Conservation (phyloP, 2,888 invertebrate genomes). For the Metalampra italica region DNA sequence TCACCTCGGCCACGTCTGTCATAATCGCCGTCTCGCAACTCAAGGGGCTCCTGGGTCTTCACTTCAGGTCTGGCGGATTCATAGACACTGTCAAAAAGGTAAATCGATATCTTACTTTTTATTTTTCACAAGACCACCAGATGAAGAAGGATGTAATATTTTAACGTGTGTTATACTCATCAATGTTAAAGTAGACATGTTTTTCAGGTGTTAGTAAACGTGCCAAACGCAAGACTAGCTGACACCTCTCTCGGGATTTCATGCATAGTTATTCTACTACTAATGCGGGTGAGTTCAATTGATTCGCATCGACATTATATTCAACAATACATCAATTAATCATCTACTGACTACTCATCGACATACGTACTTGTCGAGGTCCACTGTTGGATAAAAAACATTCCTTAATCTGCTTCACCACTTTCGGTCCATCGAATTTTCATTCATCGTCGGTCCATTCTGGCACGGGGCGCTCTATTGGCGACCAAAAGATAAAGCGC, state of each 20-base stretch:
- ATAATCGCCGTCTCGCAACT: slow-evolving; percentile 93
- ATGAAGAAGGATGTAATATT: no score
- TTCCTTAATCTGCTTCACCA: no score
- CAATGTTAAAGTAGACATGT: not conserved
- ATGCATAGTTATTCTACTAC: slow-evolving; percentile 85
- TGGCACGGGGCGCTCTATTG: no score
- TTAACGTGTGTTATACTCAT: no score
- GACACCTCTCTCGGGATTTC: slow-evolving; percentile 85
- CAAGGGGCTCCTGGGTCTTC: slow-evolving; percentile 84
- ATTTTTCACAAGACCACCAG: no score
- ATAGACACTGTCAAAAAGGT: slow-evolving; percentile 84
- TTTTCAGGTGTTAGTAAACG: slow-evolving; percentile 80
- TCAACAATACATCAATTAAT: no score
- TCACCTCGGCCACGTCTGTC: slow-evolving; percentile 94
- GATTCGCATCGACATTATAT: not conserved
- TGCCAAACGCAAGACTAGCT: slow-evolving; percentile 82
- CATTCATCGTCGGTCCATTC: no score
- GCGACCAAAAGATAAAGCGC: no score
- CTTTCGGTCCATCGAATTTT: no score
- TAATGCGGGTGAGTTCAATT: slow-evolving; percentile 83
- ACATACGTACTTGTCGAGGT: no score
- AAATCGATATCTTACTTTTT: slow-evolving; percentile 10
- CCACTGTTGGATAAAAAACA: no score
- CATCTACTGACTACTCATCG: no score
- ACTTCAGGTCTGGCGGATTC: slow-evolving; percentile 86